Evolutionary conservation across 2,888 invertebrate genomes (phyloP).

Genomic region (Megamerina dolium): DNA sequence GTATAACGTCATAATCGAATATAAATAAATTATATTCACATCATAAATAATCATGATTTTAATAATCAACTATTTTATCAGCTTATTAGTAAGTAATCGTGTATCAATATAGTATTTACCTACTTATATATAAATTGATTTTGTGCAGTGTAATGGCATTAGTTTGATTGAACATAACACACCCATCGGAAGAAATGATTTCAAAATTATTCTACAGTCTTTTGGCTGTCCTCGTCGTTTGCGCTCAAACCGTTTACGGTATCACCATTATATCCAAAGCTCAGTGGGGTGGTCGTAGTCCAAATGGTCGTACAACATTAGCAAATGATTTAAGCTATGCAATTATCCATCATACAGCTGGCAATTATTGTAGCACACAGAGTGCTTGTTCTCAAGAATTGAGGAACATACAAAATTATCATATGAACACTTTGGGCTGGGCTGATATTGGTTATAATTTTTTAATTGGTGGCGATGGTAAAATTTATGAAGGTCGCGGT

Average conservation of each 20-base stretch:
- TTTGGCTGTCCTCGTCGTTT: conserved; percentile 9
- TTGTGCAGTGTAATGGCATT: no score
- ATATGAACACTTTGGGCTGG: conserved; percentile 28
- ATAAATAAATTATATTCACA: no score
- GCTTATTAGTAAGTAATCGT: no score
- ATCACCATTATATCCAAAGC: conserved; percentile 24
- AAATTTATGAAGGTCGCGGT: conserved; percentile 33
- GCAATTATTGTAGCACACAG: conserved; percentile 35
- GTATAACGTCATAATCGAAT: no score
- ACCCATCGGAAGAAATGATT: no score
- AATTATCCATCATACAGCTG: conserved; percentile 63
- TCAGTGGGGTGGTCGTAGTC: conserved; percentile 32
- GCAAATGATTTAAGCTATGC: conserved; percentile 24
- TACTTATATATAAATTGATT: no score
- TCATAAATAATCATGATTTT: no score
- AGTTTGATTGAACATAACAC: no score
- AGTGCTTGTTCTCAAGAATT: conserved; percentile 24
- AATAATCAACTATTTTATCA: no score
- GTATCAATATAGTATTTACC: no score
- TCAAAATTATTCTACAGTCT: conserved; percentile 12
- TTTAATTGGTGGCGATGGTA: conserved; percentile 33
- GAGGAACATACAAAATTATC: conserved; percentile 28
- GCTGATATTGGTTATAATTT: conserved; percentile 34
- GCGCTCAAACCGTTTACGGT: conserved; percentile 13
- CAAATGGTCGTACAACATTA: conserved; percentile 17